phyloP scores from a whole-genome alignment of 1,140 invertebrate genomes.

The Melanaphis sacchari region DNA sequence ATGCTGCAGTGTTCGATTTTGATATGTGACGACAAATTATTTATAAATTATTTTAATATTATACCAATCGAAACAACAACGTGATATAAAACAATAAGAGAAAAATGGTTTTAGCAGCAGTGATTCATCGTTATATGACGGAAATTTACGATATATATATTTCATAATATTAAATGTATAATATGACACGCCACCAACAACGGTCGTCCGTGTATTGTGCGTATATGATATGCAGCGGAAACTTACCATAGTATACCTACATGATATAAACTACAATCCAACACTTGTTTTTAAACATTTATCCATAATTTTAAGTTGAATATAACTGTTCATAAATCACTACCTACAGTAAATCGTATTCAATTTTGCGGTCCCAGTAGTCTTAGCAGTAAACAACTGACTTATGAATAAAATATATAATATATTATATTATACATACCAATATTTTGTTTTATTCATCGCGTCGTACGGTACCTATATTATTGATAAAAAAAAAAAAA shows the following conservation, averaged over 20 bases:
- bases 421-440: not conserved
- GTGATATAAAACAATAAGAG: not conserved
- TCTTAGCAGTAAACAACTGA: slow-evolving; percentile 2
- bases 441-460: slow-evolving; percentile 8
- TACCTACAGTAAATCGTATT: slow-evolving; percentile 17
- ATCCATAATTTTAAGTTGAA: slow-evolving; percentile 18
- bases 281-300: slow-evolving; percentile 35
- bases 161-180: not conserved
- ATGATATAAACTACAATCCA: not conserved
- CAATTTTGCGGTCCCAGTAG: not conserved
- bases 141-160: not conserved
- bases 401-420: slow-evolving; percentile 29
- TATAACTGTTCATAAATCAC: slow-evolving; percentile 34
- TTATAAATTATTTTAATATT: not conserved
- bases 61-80: not conserved
- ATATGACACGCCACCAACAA: not conserved
- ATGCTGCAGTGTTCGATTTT: not conserved
- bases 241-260: not conserved
- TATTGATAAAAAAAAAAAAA: not conserved
- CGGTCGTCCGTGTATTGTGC: not conserved
- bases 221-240: too few relatives aligned
- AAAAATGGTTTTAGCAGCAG: not conserved
- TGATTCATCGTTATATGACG: not conserved
- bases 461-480: not conserved
- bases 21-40: not conserved